phyloP scores from a whole-genome alignment of 64 coral and sea anemone species.

The Pachyseris speciosa region DNA sequence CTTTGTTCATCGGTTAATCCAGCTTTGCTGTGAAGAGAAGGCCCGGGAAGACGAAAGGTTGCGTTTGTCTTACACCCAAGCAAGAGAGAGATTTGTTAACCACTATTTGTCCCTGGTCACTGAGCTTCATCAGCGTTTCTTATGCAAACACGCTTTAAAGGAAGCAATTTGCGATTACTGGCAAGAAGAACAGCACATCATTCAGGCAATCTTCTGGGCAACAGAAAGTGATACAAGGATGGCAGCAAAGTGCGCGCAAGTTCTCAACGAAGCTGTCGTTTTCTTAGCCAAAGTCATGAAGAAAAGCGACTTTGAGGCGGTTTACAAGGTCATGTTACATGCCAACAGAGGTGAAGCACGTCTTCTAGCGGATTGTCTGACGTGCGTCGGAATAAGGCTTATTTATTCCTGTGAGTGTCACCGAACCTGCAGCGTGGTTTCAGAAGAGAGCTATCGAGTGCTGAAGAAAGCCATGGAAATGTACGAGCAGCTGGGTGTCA shows the following conservation, averaged over 20 bases:
- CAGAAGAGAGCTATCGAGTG: not conserved
- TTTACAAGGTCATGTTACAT: not conserved
- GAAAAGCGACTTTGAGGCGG: not conserved
- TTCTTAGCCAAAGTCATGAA: constrained; percentile 58
- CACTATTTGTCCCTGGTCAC: not conserved
- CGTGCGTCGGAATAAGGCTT: not conserved
- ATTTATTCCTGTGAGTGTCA: constrained; percentile 36
- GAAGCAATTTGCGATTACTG: not conserved
- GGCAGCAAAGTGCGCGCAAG: not conserved
- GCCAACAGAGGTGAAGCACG: not conserved
- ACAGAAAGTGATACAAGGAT: not conserved
- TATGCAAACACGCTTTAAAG: not conserved
- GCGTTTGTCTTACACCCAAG: not conserved
- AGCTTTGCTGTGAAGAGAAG: constrained; percentile 28
- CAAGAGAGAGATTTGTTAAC: not conserved
- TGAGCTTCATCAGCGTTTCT: not conserved
- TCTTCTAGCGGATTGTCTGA: constrained; percentile 19
- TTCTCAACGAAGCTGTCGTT: constrained; percentile 5
- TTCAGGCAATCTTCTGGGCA: constrained; percentile 42
- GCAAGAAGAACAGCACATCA: constrained; percentile 6
- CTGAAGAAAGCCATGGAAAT: not conserved
- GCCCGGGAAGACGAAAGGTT: not conserved
- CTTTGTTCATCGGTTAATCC: constrained; percentile 38
- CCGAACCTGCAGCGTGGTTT: not conserved
- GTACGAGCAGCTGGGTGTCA: not conserved